Base-by-base conservation (phyloP, 2,113 vertebrate species). In the Rhinoderma darwinii region DNA sequence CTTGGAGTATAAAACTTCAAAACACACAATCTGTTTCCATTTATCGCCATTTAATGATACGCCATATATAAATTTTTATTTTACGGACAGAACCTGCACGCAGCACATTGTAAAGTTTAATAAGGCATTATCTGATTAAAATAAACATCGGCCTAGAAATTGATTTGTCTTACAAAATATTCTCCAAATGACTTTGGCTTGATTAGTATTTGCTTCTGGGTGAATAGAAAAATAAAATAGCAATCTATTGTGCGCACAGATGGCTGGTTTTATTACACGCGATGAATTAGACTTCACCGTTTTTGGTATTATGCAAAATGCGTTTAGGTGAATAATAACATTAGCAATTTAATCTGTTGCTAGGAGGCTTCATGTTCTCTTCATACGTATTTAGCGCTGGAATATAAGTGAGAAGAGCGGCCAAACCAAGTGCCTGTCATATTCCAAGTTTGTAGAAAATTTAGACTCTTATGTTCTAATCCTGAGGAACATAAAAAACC, bases 181-280 rank as follows among this genome's bases (percentile, higher is more conserved):
- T 73, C 43, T 72, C 47, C 56, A 27, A 72, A 54, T 81, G 63
- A 81, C 63, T 81, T 41, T 43, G 76, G 63, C 76, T 86, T 72
- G 75, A 86, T 86, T 73, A 86, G 76, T 51, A 51, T 73, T 80
- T 81, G 61, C 63, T 79, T 81, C 76, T 81, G 63, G 61, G 47
- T 86, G 63, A 73, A 86, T 72, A 86, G 44, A 72, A 79, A 85
- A 66, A 85, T 85, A 85, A 85, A 86, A 73, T 72, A 41, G 20
- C 84, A 72, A 78, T 86, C 61, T 80, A 86, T 72, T 80, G 84
- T 86, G 76, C 47, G 35, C 84, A 86, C 84, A 86, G 84, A 86
- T 81, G 84, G 84, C 84, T 80, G 63, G 47, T 59, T 81, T 81
- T 80, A 86, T 86, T 81, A 86, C 84, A 78, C n/a, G 20, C 63